Conservation (phyloP, 1,140 invertebrate species). For the Stegodyphus dumicola region DNA sequence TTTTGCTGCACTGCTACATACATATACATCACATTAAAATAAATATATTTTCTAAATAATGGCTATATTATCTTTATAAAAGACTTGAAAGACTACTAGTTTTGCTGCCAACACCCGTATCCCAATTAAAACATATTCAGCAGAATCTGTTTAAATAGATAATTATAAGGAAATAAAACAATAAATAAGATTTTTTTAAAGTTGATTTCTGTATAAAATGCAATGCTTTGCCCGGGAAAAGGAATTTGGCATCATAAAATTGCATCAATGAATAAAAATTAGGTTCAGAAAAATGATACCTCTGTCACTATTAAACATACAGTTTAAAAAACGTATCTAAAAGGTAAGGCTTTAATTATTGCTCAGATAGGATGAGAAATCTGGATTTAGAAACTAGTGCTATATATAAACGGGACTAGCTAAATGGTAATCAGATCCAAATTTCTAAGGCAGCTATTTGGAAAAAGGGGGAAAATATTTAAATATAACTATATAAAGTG, state of each 20-base stretch:
- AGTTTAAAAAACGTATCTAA: slow-evolving; percentile 57
- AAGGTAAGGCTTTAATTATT: slow-evolving; percentile 61
- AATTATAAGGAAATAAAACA: neutral
- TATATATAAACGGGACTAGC: slow-evolving; percentile 34
- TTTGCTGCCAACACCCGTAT: slow-evolving; percentile 60
- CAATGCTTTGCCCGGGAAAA: slow-evolving; percentile 1
- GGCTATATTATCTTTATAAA: slow-evolving; percentile 57
- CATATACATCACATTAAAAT: slow-evolving; percentile 45
- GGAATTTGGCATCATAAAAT: neutral
- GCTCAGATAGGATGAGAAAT: slow-evolving; percentile 58
- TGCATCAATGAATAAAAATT: neutral
- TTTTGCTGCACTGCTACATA: slow-evolving; percentile 42
- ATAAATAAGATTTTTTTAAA: neutral
- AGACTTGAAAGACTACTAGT: slow-evolving; percentile 55
- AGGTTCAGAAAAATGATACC: slow-evolving; percentile 21
- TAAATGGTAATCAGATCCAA: slow-evolving; percentile 46
- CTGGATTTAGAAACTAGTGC: slow-evolving; percentile 53
- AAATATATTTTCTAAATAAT: slow-evolving; percentile 60
- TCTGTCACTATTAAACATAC: slow-evolving; percentile 35
- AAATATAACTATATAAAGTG: slow-evolving; percentile 16
- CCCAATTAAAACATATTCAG: slow-evolving; percentile 55
- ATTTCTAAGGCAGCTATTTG: slow-evolving; percentile 55
- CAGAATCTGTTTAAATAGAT: neutral
- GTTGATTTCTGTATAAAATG: neutral
- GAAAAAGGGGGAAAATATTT: slow-evolving; percentile 8